phyloP scores from a whole-genome alignment of 2,113 vertebrate species.

The Phoenicopterus ruber region DNA sequence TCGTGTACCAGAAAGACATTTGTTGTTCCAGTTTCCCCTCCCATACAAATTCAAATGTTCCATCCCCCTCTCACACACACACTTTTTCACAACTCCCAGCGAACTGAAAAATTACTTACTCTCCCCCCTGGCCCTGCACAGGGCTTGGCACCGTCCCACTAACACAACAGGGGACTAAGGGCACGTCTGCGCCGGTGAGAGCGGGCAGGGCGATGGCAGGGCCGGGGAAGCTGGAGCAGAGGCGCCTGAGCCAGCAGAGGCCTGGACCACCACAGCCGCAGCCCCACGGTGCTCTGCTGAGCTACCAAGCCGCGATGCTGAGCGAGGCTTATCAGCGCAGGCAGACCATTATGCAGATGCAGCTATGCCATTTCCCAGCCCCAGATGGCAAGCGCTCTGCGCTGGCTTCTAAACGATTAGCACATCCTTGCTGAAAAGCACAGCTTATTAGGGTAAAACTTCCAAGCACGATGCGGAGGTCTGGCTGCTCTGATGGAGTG shows the following conservation, averaged over 20 bases:
- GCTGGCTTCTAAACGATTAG: neutral
- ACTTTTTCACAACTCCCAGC: neutral
- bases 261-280: no score
- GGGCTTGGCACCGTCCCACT: neutral
- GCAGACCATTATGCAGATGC: neutral
- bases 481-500: neutral
- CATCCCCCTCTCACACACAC: no score
- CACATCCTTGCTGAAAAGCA: neutral
- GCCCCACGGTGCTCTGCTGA: fast-evolving
- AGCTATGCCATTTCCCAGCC: neutral
- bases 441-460: neutral
- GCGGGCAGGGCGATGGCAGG: neutral
- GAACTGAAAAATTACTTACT: neutral
- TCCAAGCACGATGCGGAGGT: fast-evolving
- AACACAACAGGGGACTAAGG: neutral
- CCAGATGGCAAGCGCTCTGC: neutral
- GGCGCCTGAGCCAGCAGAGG: neutral
- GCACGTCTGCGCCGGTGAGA: fast-evolving
- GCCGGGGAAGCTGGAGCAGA: neutral
- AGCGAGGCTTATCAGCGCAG: neutral
- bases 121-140: neutral
- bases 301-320: neutral
- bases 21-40: neutral
- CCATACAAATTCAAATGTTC: neutral
- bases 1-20: neutral